A percentile compares a stretch with the other conserved stretches of the same genome.
Evolutionary conservation across 1,140 invertebrate genomes (phyloP).

Genomic region (Centruroides sculpturatus): DNA sequence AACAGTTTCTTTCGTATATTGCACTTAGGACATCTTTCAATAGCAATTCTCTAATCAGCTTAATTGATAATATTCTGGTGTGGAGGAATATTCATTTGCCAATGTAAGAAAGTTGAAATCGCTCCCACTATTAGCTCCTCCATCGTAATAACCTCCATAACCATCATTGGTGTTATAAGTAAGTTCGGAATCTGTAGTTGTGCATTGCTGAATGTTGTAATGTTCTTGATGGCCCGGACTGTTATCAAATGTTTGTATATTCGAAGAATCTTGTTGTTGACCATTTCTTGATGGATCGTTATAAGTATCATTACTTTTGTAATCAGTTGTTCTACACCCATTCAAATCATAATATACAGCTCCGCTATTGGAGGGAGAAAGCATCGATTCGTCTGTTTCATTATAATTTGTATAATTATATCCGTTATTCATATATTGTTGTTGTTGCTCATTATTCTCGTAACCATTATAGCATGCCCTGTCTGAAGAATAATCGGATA

Average conservation of each 20-base stretch:
- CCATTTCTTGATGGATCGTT: slow-evolving; percentile 2
- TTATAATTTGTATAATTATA: no score
- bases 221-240: slow-evolving; percentile 5
- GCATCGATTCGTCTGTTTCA: no score
- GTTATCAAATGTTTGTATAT: slow-evolving; percentile 9
- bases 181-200: slow-evolving; percentile 3
- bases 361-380: no score
- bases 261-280: slow-evolving; percentile 7
- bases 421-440: not conserved
- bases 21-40: no score
- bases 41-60: slow-evolving; percentile 9
- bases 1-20: no score
- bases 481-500: no score
- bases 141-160: slow-evolving; percentile 7
- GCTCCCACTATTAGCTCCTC: slow-evolving; percentile 4
- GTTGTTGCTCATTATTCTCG: not conserved
- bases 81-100: slow-evolving; percentile 9
- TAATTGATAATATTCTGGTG: slow-evolving; percentile 15
- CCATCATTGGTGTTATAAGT: slow-evolving; percentile 6
- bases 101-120: slow-evolving; percentile 16
- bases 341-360: slow-evolving; percentile 5
- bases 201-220: slow-evolving; percentile 6
- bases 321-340: slow-evolving; percentile 5
- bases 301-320: slow-evolving; percentile 2
- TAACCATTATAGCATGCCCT: no score